A percentile compares a stretch with the other conserved stretches of the same genome.
Evolutionary conservation across 2,113 vertebrate species (phyloP).

Genomic region (Lutjanus erythropterus): DNA sequence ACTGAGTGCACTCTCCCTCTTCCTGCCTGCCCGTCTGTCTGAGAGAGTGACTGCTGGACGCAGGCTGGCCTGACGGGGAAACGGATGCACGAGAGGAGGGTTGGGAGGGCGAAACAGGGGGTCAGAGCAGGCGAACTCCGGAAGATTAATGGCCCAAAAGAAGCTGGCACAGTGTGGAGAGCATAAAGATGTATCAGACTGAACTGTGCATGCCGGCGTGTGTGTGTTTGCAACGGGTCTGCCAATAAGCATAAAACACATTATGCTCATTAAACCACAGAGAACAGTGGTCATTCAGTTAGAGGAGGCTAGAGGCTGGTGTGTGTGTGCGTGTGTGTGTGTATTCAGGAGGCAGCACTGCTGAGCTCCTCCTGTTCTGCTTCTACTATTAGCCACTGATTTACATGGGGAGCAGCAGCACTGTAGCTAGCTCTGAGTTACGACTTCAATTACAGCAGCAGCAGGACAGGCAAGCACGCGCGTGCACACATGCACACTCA

Average conservation of each 20-base stretch:
- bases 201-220: conserved; percentile 15
- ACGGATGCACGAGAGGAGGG: conserved; percentile 44
- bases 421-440: conserved; percentile 73
- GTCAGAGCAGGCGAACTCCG: conserved; percentile 60
- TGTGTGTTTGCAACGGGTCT: conserved; percentile 30
- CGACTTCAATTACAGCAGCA: conserved; percentile 80
- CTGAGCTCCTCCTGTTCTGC: conserved; percentile 45
- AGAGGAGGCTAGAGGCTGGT: conserved; percentile 29
- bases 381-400: conserved; percentile 72
- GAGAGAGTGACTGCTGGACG: conserved; percentile 45
- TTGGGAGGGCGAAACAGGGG: conserved; percentile 46
- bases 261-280: conserved; percentile 65
- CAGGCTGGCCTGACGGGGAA: conserved; percentile 33
- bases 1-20: conserved; percentile 34
- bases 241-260: conserved; percentile 65
- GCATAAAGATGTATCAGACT: conserved; percentile 59
- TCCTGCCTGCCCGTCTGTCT: conserved; percentile 45
- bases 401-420: conserved; percentile 74
- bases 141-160: conserved; percentile 67
- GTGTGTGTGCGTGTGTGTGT: conserved; percentile 24
- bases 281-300: conserved; percentile 58
- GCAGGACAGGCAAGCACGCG: conserved; percentile 41
- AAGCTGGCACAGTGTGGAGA: conserved; percentile 45
- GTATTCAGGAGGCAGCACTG: conserved; percentile 42
- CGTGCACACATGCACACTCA: not conserved